A percentile compares a stretch with the other conserved stretches of the same genome.
Conservation (phyloP, 2,888 invertebrate species). For the Leptopterna dolabrata region DNA sequence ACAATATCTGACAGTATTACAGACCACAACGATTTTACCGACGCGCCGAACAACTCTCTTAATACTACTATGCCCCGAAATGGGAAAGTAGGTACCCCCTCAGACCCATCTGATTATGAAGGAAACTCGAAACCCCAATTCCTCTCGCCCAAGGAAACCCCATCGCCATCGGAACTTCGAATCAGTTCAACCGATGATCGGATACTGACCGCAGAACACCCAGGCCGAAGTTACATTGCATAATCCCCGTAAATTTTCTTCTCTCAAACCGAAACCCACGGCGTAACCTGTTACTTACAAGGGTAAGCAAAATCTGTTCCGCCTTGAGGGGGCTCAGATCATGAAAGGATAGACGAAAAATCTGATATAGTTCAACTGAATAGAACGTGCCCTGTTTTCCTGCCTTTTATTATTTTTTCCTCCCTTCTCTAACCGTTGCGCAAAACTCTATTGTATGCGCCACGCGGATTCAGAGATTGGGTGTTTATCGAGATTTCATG, state of each 20-base stretch:
- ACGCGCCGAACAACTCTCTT: too few relatives aligned
- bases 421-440: background rate
- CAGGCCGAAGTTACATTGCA: constrained; percentile 3
- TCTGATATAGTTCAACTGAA: constrained; percentile 16
- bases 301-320: constrained; percentile 28
- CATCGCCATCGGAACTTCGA: background rate
- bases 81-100: background rate
- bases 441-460: background rate
- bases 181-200: constrained; percentile 1
- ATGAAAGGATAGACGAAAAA: constrained; percentile 32
- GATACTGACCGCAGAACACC: background rate
- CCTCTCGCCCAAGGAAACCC: background rate
- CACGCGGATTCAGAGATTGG: background rate
- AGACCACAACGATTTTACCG: too few relatives aligned
- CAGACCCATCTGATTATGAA: background rate
- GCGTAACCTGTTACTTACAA: background rate
- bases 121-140: background rate
- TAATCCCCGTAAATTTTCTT: background rate
- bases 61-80: too few relatives aligned
- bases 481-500: background rate
- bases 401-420: background rate
- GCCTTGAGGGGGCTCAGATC: constrained; percentile 21
- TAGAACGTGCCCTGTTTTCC: constrained; percentile 19
- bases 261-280: background rate
- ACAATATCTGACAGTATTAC: too few relatives aligned